phyloP scores from a whole-genome alignment of 2,113 vertebrate species.

The Phainopepla nitens region DNA sequence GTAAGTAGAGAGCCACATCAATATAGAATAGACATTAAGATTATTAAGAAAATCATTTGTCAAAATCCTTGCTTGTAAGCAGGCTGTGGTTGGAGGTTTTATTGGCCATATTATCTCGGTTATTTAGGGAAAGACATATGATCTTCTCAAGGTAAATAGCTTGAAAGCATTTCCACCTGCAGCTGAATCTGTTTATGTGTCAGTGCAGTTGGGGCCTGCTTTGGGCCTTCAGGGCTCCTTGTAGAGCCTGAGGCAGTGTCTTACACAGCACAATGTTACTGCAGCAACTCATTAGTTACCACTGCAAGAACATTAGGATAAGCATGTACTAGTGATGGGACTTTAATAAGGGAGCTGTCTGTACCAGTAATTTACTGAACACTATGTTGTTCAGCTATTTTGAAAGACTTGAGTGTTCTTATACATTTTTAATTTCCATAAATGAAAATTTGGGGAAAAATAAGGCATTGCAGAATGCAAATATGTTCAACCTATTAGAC shows the following conservation, averaged over 20 bases:
- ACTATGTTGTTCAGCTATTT: not conserved
- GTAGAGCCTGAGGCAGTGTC: conserved; percentile 57
- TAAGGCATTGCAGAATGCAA: not conserved
- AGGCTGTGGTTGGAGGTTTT: conserved; percentile 21
- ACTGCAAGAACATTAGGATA: not conserved
- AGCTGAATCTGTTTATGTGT: conserved; percentile 33
- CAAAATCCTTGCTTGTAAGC: conserved; percentile 2
- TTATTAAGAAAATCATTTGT: not conserved
- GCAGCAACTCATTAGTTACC: conserved; percentile 22
- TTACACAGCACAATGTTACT: conserved; percentile 4
- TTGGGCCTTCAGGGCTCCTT: conserved; percentile 33
- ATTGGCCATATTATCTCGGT: not conserved
- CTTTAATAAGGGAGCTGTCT: conserved; percentile 20
- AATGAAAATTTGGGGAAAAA: not conserved
- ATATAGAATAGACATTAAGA: conserved; percentile 27
- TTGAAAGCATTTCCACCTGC: conserved; percentile 61
- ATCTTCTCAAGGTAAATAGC: conserved; percentile 52
- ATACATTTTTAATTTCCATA: not conserved
- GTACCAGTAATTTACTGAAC: not conserved
- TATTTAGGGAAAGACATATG: conserved; percentile 33
- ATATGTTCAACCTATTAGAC: not conserved
- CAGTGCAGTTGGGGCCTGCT: not conserved
- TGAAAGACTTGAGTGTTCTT: not conserved
- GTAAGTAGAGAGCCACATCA: not conserved
- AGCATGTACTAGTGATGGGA: not conserved